Percentiles rank a stretch among this genome's conserved stretches.
These are phyloP conservation scores for Axis porcinus DNA, from an alignment of 2,113 vertebrate species.

Conservation along the genomic window DNA sequence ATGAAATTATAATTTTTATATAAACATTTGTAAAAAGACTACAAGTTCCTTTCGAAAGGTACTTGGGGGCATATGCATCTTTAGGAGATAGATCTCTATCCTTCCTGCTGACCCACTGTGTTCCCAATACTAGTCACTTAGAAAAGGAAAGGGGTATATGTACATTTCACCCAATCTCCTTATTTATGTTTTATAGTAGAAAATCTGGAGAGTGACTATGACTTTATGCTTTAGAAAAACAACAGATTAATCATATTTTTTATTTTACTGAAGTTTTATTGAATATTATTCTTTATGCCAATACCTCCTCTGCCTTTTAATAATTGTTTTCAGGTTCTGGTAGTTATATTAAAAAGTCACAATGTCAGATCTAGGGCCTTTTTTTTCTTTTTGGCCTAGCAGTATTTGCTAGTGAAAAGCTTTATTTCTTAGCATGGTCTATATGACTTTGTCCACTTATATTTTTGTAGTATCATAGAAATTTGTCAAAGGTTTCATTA, in stretches of 20 bases:
- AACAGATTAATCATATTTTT: conserved; percentile 3
- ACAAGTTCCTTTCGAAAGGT: background rate
- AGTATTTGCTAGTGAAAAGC: conserved; percentile 18
- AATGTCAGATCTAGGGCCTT: background rate
- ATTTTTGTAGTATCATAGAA: background rate
- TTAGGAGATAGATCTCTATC: background rate
- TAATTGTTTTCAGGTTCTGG: background rate
- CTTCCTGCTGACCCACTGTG: background rate
- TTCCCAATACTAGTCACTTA: background rate
- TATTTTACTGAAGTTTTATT: background rate
- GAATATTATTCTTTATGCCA: background rate
- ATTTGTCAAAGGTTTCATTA: background rate
- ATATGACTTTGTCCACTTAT: background rate
- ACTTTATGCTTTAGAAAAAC: background rate
- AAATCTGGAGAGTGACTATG: background rate
- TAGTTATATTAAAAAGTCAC: background rate
- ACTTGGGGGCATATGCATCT: background rate
- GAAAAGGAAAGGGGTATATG: background rate
- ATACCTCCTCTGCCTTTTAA: background rate
- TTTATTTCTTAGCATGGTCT: background rate
- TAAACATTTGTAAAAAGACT: background rate
- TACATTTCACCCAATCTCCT: background rate
- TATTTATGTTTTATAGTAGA: conserved; percentile 29
- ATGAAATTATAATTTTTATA: background rate
- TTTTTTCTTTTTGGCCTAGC: background rate